Evolutionary conservation across 2,113 vertebrate genomes (phyloP).

Genomic region (Suncus etruscus): DNA sequence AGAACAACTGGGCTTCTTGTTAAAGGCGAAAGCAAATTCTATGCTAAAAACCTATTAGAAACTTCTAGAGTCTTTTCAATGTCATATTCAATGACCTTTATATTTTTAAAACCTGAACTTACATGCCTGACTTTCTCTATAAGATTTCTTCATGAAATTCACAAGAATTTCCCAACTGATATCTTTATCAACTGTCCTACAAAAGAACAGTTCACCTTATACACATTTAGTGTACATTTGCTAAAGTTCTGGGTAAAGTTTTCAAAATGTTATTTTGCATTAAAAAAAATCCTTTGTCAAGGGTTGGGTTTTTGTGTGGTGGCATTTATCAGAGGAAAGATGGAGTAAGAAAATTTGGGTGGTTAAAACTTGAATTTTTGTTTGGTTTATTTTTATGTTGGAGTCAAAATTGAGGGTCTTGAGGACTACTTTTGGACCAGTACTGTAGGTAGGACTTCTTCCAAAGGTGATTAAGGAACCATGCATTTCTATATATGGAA

Average conservation of each 20-base stretch:
- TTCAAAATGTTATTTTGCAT: constrained; percentile 55
- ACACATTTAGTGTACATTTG: background rate
- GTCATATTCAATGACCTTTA: constrained; percentile 82
- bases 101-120: constrained; percentile 65
- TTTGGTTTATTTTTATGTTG: background rate
- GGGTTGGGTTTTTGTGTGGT: background rate
- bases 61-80: constrained; percentile 81
- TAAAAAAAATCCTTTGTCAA: background rate
- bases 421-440: no score
- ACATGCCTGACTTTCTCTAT: constrained; percentile 60
- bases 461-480: no score
- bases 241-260: constrained; percentile 20
- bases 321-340: constrained; percentile 17
- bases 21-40: constrained; percentile 85
- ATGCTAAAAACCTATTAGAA: constrained; percentile 84
- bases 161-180: background rate
- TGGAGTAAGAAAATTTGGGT: background rate
- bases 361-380: background rate
- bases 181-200: background rate
- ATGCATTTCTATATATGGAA: no score
- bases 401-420: no score
- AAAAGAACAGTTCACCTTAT: background rate
- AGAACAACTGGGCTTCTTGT: constrained; percentile 84
- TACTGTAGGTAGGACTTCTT: no score
- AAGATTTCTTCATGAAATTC: constrained; percentile 69